These are phyloP conservation scores for Knipowitschia caucasica DNA, from an alignment of 2,797 vertebrate species.

Conservation along the genomic window DNA sequence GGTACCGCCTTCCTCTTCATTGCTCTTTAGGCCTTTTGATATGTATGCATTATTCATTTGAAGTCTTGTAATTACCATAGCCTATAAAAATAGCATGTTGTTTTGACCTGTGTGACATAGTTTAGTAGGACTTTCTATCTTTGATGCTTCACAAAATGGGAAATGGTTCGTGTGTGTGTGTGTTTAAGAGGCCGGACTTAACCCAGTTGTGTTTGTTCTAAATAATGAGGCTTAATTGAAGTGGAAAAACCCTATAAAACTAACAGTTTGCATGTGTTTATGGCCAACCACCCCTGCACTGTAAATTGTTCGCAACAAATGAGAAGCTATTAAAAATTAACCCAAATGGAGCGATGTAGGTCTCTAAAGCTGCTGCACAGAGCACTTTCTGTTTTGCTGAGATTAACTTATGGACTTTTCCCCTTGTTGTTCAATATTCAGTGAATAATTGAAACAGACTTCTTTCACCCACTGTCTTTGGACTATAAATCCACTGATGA, in stretches of 20 bases:
- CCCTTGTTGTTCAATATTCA: slow-evolving; percentile 68
- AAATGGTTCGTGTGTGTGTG: not conserved
- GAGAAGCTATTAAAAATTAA: slow-evolving; percentile 72
- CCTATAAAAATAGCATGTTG: not conserved
- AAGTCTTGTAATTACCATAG: slow-evolving; percentile 32
- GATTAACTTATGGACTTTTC: slow-evolving; percentile 51
- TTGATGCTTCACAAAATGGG: not conserved
- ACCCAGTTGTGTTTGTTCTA: slow-evolving; percentile 3
- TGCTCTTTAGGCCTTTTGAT: slow-evolving; percentile 17
- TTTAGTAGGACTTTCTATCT: slow-evolving; percentile 4
- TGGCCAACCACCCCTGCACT: slow-evolving; percentile 19
- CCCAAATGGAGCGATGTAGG: slow-evolving; percentile 47
- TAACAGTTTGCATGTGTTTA: slow-evolving; percentile 31
- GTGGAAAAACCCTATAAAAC: slow-evolving; percentile 33
- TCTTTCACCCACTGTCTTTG: slow-evolving; percentile 52
- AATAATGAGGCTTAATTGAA: slow-evolving; percentile 39
- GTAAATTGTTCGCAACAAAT: slow-evolving; percentile 62
- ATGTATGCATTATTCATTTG: slow-evolving; percentile 37
- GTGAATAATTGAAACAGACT: slow-evolving; percentile 73
- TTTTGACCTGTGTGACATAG: slow-evolving; percentile 16
- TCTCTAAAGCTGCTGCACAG: slow-evolving; percentile 59
- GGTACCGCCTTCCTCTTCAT: slow-evolving; percentile 15
- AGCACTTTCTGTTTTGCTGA: slow-evolving; percentile 68
- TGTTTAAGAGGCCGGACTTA: slow-evolving; percentile 6
- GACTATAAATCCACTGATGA: slow-evolving; percentile 48